Evolutionary conservation across 2,113 vertebrate species (phyloP).

Genomic region (human): DNA sequence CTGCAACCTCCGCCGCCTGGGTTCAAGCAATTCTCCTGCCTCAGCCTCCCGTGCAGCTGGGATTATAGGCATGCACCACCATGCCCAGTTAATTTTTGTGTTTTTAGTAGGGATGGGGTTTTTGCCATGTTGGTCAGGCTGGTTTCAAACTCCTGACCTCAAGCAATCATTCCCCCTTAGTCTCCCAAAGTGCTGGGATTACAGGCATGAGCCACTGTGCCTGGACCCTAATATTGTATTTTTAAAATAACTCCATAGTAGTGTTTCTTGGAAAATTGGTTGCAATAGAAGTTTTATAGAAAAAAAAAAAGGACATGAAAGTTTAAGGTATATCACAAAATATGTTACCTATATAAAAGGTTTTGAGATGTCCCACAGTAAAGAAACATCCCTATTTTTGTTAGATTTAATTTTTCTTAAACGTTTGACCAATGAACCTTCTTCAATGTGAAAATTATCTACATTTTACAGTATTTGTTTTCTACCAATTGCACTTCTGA

Average conservation of each 20-base stretch:
- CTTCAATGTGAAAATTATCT: neutral
- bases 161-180: no score
- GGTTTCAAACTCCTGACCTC: no score
- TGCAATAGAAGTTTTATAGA: neutral
- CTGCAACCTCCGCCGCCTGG: no score
- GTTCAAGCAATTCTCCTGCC: no score
- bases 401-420: neutral
- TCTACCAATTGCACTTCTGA: neutral
- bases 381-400: neutral
- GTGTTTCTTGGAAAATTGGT: conserved; percentile 26
- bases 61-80: no score
- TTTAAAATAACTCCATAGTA: neutral
- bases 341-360: neutral
- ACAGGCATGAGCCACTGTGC: no score
- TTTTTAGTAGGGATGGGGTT: no score
- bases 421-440: neutral
- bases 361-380: neutral
- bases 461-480: neutral
- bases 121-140: no score
- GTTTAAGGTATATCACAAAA: neutral
- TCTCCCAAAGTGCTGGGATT: no score
- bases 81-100: no score
- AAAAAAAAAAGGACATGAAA: neutral
- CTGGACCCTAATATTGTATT: neutral
- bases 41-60: no score